These are phyloP conservation scores for Tenrec ecaudatus DNA, from an alignment of 2,113 vertebrate genomes.

Conservation along the genomic window DNA sequence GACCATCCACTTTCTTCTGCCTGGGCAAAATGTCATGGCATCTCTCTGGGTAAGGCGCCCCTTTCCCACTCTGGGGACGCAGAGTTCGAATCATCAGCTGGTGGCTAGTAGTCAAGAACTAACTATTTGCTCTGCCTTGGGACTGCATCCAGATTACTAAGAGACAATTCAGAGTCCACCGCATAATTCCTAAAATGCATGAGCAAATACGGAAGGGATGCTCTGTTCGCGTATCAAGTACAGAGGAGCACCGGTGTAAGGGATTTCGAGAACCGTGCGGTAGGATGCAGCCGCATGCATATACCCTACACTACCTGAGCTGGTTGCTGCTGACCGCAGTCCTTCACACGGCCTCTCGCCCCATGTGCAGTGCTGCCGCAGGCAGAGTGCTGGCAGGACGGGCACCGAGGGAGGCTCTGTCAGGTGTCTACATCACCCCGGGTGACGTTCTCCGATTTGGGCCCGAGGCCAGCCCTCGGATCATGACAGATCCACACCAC, in stretches of 20 bases:
- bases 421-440: no score
- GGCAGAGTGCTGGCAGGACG: neutral
- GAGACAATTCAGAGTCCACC: neutral
- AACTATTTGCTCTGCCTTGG: neutral
- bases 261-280: neutral
- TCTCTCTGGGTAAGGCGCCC: neutral
- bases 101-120: neutral
- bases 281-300: fast-evolving
- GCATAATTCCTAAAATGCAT: neutral
- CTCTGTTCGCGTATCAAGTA: neutral
- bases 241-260: neutral
- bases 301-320: neutral
- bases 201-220: neutral
- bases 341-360: fast-evolving
- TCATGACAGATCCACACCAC: neutral
- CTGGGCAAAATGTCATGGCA: neutral
- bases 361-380: fast-evolving
- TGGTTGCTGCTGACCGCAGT: neutral
- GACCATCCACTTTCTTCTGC: neutral
- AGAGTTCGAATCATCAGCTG: neutral
- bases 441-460: neutral
- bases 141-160: neutral
- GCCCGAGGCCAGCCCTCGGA: neutral
- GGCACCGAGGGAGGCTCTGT: no score
- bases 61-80: neutral